Evolutionary conservation across 2,113 vertebrate species (phyloP).

Genomic region (Platycercus adscitus): DNA sequence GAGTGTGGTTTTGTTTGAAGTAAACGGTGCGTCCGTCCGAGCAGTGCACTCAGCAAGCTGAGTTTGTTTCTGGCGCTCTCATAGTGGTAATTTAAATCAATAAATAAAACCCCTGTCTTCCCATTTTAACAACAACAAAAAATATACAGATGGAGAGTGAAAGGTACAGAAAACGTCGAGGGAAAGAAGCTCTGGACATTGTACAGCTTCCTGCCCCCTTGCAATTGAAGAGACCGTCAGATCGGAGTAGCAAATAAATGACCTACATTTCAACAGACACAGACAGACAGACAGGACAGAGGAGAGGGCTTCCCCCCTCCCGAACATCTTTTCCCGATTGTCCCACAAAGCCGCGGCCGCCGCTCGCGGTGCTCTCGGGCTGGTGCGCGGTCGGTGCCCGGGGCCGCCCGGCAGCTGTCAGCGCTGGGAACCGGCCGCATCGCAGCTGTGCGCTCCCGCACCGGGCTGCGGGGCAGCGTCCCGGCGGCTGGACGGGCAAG

Average conservation of each 20-base stretch:
- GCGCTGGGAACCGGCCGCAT: slow-evolving; percentile 75
- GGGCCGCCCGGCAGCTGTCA: slow-evolving; percentile 78
- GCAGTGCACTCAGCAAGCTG: background rate
- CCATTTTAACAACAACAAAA: slow-evolving; percentile 45
- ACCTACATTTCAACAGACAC: slow-evolving; percentile 78
- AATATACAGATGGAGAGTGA: slow-evolving; percentile 58
- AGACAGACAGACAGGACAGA: slow-evolving; percentile 78
- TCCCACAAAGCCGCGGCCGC: slow-evolving; percentile 75
- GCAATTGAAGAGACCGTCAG: slow-evolving; percentile 67
- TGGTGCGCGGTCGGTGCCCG: slow-evolving; percentile 61
- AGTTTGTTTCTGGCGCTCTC: slow-evolving; percentile 34
- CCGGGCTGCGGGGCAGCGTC: slow-evolving; percentile 59
- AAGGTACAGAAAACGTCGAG: slow-evolving; percentile 50
- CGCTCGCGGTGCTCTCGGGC: slow-evolving; percentile 68
- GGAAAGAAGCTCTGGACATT: background rate
- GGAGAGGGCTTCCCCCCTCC: slow-evolving; percentile 70
- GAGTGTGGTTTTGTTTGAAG: slow-evolving; percentile 9
- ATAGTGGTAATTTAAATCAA: slow-evolving; percentile 74
- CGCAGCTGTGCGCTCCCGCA: slow-evolving; percentile 74
- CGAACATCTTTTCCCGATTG: slow-evolving; percentile 72
- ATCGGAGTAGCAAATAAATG: slow-evolving; percentile 77
- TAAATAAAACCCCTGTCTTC: slow-evolving; percentile 77
- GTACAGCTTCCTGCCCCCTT: background rate
- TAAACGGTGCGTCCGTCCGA: slow-evolving; percentile 11
- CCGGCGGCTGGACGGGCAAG: slow-evolving; percentile 59